Percentiles rank a stretch among this genome's conserved stretches.
Conservation (phyloP, 2,113 vertebrate species). For the Vicugna pacos region DNA sequence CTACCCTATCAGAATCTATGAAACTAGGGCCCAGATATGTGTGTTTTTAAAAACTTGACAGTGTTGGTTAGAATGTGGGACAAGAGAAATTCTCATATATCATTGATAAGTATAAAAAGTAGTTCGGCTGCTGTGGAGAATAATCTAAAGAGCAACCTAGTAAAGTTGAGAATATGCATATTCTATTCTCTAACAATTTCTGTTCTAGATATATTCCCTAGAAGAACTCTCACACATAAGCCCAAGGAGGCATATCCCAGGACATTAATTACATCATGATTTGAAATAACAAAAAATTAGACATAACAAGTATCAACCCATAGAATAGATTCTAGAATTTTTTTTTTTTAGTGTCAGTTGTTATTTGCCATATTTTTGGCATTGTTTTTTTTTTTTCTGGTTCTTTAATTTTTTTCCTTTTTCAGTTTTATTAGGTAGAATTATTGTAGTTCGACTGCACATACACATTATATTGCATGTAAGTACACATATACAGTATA, state of each 20-base stretch:
- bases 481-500: too few species aligned
- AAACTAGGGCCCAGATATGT: neutral
- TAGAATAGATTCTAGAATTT: conserved; percentile 12
- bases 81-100: conserved; percentile 14
- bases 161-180: neutral
- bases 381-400: too few species aligned
- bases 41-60: neutral
- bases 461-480: too few species aligned
- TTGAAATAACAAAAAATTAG: conserved; percentile 25
- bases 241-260: neutral
- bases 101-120: conserved; percentile 26
- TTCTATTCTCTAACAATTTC: neutral
- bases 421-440: too few species aligned
- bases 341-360: neutral
- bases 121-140: neutral
- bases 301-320: neutral
- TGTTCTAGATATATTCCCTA: neutral
- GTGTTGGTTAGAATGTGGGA: neutral
- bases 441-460: too few species aligned
- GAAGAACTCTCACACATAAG: neutral
- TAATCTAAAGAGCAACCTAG: neutral
- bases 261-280: neutral
- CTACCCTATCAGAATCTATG: neutral
- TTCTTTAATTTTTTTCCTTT: too few species aligned
- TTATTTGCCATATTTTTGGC: too few species aligned